Conservation (phyloP, 2,797 vertebrate genomes). For the Danio jaintianensis region DNA sequence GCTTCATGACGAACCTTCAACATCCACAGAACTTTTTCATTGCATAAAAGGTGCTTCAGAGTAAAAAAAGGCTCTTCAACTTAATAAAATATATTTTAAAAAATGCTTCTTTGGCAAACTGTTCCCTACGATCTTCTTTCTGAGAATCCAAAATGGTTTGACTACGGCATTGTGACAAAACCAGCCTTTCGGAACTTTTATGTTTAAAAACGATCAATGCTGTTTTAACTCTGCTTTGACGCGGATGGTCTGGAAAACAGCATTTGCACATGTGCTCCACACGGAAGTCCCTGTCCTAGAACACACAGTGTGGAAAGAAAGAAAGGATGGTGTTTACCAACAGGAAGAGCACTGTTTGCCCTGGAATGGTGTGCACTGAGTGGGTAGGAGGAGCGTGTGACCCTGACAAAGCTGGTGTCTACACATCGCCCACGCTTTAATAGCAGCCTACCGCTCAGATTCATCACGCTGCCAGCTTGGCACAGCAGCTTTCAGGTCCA, state of each 20-base stretch:
- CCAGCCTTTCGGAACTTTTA: no score
- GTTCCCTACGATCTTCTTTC: no score
- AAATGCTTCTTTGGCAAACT: no score
- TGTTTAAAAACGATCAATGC: no score
- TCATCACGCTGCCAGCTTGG: slow-evolving; percentile 51
- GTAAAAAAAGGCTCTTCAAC: no score
- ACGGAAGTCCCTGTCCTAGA: neutral
- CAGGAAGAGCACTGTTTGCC: slow-evolving; percentile 63
- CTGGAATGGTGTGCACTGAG: slow-evolving; percentile 59
- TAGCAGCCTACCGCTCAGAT: slow-evolving; percentile 60
- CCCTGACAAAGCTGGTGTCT: slow-evolving; percentile 64
- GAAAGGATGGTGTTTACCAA: slow-evolving; percentile 61
- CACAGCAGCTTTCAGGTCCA: slow-evolving; percentile 45
- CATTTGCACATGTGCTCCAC: neutral
- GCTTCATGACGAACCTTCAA: no score
- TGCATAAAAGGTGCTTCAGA: no score
- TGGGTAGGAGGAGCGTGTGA: slow-evolving; percentile 63
- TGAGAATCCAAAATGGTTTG: no score
- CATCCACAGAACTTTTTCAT: no score
- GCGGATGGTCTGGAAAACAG: slow-evolving; percentile 10
- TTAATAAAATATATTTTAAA: no score
- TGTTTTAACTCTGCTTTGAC: neutral
- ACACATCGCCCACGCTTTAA: slow-evolving; percentile 60
- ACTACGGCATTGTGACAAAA: no score
- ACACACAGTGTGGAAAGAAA: slow-evolving; percentile 52